Conservation (phyloP, 2,888 invertebrate species). For the Dasysyrphus tricinctus region DNA sequence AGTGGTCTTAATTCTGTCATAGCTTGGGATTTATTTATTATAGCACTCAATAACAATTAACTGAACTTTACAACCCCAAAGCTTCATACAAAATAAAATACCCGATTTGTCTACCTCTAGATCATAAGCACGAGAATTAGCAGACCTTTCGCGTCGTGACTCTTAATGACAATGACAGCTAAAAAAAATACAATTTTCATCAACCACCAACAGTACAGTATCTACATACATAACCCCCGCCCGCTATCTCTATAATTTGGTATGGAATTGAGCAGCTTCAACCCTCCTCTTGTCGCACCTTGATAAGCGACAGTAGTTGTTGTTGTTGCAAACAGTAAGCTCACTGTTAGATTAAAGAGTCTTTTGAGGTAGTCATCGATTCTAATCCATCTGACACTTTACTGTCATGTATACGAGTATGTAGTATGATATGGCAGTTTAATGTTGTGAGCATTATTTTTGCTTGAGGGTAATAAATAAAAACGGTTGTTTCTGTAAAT, state of each 20-base stretch:
- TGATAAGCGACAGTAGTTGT: not conserved
- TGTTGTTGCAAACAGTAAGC: not conserved
- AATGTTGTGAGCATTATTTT: not conserved
- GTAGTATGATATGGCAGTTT: not conserved
- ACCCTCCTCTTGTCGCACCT: not conserved
- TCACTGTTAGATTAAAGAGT: constrained; percentile 2
- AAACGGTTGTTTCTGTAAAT: not conserved
- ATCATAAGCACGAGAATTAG: not conserved
- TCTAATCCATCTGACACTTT: constrained; percentile 6
- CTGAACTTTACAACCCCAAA: too few species aligned
- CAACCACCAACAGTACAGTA: not conserved
- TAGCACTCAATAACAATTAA: not conserved
- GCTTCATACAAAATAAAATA: not conserved
- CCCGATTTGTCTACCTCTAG: not conserved
- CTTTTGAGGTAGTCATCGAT: constrained; percentile 3
- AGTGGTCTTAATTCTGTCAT: constrained; percentile 73
- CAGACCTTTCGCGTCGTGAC: constrained; percentile 14
- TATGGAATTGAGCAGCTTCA: constrained; percentile 2
- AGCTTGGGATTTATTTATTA: not conserved
- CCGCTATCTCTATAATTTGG: not conserved
- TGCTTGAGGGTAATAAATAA: not conserved
- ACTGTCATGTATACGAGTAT: not conserved
- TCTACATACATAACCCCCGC: not conserved
- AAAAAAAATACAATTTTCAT: not conserved
- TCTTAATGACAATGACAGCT: constrained; percentile 14